Conservation (phyloP, 2,797 vertebrate species). For the Mareca strepera region DNA sequence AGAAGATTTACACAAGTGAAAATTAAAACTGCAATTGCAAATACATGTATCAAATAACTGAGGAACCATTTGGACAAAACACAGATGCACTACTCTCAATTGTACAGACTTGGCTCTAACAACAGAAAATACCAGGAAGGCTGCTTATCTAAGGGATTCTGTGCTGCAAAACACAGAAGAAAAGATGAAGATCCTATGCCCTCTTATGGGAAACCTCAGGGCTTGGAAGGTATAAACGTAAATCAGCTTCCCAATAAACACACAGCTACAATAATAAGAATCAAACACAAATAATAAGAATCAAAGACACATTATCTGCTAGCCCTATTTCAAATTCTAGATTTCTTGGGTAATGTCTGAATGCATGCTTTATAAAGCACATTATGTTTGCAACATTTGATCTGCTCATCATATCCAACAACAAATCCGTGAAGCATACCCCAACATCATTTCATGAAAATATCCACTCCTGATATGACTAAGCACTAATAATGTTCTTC, state of each 20-base stretch:
- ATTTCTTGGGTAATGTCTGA: background rate
- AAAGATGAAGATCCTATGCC: background rate
- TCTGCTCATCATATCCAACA: background rate
- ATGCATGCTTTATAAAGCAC: background rate
- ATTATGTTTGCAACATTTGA: background rate
- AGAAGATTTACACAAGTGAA: background rate
- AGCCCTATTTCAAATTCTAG: background rate
- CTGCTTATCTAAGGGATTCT: background rate
- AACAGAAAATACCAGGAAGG: background rate
- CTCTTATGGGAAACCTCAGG: background rate
- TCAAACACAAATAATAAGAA: background rate
- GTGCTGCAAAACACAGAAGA: background rate
- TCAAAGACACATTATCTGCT: background rate
- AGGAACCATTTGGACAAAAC: background rate
- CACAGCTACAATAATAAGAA: background rate
- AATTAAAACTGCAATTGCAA: conserved; percentile 12
- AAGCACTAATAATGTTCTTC: conserved; percentile 53
- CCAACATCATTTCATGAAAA: conserved; percentile 16
- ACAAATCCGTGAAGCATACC: background rate
- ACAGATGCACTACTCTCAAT: background rate
- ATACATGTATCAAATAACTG: background rate
- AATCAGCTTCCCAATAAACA: background rate
- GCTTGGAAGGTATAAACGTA: background rate
- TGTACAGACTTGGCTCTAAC: background rate
- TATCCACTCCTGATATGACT: conserved; percentile 33